phyloP scores from a whole-genome alignment of 2,888 invertebrate species.

The Tipula confusa region DNA sequence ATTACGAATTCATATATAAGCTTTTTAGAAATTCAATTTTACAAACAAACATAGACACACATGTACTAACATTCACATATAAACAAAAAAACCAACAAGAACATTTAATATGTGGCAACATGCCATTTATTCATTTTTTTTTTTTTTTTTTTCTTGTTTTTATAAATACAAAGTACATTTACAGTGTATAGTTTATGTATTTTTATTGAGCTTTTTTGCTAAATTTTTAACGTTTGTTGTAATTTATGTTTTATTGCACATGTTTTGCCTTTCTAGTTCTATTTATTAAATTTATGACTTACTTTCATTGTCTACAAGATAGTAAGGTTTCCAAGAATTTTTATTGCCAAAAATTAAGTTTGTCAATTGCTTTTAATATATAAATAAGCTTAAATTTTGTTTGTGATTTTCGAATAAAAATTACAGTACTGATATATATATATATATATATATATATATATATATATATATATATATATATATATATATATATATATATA shows the following conservation, averaged over 20 bases:
- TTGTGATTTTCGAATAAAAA: neutral
- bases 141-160: too few relatives aligned
- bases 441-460: too few relatives aligned
- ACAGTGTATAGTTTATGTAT: neutral
- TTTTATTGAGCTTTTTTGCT: slow-evolving; percentile 20
- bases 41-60: neutral
- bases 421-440: neutral
- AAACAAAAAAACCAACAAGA: neutral
- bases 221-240: slow-evolving; percentile 3
- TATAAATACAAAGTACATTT: neutral
- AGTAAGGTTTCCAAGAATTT: neutral
- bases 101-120: slow-evolving; percentile 20
- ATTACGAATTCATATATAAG: neutral
- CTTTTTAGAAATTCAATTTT: neutral
- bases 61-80: neutral
- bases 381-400: neutral
- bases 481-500: too few relatives aligned
- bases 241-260: slow-evolving; percentile 25
- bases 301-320: neutral
- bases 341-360: slow-evolving; percentile 20
- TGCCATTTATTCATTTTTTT: slow-evolving; percentile 1
- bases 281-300: neutral
- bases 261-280: neutral
- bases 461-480: too few relatives aligned
- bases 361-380: neutral